Evolutionary conservation across 2,888 invertebrate species (phyloP).

Genomic region (Polietes domitor): DNA sequence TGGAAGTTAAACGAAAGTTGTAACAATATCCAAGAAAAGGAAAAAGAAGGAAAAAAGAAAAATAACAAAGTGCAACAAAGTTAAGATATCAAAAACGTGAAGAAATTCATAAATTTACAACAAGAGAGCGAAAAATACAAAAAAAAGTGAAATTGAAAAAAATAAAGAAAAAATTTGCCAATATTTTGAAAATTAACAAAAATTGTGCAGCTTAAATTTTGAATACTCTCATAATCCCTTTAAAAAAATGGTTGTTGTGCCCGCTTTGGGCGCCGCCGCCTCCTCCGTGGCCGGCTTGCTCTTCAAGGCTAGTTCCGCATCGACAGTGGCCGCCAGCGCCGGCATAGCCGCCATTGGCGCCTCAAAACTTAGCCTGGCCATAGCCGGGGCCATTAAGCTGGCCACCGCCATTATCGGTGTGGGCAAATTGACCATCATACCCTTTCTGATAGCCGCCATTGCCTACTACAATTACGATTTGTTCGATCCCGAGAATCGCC

Average conservation of each 20-base stretch:
- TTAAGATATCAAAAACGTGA: slow-evolving; percentile 26
- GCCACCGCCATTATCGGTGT: slow-evolving; percentile 87
- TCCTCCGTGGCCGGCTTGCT: slow-evolving; percentile 77
- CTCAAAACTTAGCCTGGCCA: slow-evolving; percentile 77
- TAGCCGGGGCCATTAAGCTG: slow-evolving; percentile 86
- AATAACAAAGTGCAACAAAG: slow-evolving; percentile 54
- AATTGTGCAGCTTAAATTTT: not conserved
- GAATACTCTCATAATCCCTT: not conserved
- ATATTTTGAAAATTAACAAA: slow-evolving; percentile 18
- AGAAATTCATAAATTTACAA: slow-evolving; percentile 35
- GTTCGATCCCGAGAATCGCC: slow-evolving; percentile 91
- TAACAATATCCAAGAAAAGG: slow-evolving; percentile 30
- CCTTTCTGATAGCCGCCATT: slow-evolving; percentile 87
- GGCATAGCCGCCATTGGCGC: slow-evolving; percentile 81
- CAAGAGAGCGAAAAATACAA: slow-evolving; percentile 38
- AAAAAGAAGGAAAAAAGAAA: slow-evolving; percentile 12
- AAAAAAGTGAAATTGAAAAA: slow-evolving; percentile 29
- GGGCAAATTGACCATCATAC: slow-evolving; percentile 88
- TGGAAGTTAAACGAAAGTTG: slow-evolving; percentile 51
- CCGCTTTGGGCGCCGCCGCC: slow-evolving; percentile 76
- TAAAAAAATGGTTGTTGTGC: slow-evolving; percentile 74
- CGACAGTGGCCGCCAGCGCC: slow-evolving; percentile 76
- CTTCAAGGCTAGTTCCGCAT: slow-evolving; percentile 79
- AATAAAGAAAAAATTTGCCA: not conserved
- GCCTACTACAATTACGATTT: slow-evolving; percentile 93